Conservation (phyloP, 2,797 vertebrate genomes). For the Coregonus sp. region DNA sequence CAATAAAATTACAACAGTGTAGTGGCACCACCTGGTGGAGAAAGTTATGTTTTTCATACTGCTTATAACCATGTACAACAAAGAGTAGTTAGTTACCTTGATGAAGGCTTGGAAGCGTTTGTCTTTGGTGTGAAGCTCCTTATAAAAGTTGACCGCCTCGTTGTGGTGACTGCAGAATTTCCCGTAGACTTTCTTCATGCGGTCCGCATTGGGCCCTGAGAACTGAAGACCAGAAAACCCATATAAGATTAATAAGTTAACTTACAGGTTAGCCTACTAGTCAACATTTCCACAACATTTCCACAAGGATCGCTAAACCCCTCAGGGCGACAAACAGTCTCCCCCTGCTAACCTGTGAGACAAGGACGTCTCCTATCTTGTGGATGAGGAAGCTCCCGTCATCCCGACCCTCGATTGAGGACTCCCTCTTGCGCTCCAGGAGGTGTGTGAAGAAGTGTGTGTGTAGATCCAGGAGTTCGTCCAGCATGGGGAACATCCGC, state of each 20-base stretch:
- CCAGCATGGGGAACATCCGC: conserved; percentile 88
- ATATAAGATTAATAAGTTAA: not conserved
- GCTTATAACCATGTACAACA: not conserved
- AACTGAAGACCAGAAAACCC: conserved; percentile 71
- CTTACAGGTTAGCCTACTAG: not conserved
- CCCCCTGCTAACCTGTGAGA: conserved; percentile 79
- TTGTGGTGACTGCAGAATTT: conserved; percentile 93
- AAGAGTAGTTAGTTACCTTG: conserved; percentile 71
- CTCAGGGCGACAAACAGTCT: not conserved
- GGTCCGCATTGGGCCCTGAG: conserved; percentile 81
- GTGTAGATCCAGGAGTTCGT: conserved; percentile 85
- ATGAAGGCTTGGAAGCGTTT: conserved; percentile 91
- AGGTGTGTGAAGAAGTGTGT: conserved; percentile 84
- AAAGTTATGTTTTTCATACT: not conserved
- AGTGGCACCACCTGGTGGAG: not conserved
- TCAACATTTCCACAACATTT: not conserved
- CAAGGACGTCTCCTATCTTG: conserved; percentile 84
- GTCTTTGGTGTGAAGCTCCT: conserved; percentile 87
- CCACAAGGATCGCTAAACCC: not conserved
- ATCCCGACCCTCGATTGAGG: conserved; percentile 64
- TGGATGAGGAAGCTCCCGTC: conserved; percentile 84
- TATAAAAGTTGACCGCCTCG: conserved; percentile 88
- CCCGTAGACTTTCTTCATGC: conserved; percentile 88
- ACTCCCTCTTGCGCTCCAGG: conserved; percentile 85
- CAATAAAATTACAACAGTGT: not conserved